Percentiles rank a stretch among this genome's conserved stretches.
phyloP scores from a whole-genome alignment of 2,888 invertebrate genomes.

The Scaptodrosophila latifasciaeformis region DNA sequence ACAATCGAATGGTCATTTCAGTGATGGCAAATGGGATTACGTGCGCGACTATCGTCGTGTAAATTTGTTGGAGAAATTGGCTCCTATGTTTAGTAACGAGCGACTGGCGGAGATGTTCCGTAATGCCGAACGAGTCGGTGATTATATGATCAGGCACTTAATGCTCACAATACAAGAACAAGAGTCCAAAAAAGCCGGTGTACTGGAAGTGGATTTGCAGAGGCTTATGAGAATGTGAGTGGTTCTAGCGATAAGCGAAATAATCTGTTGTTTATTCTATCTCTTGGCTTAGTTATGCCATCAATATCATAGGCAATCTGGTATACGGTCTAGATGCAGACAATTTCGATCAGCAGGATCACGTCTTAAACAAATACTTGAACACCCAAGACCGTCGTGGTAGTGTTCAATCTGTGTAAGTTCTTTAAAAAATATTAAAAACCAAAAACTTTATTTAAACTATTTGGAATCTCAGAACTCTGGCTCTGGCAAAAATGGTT shows the following conservation, averaged over 20 bases:
- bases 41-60: slow-evolving; percentile 78
- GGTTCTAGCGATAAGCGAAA: too few species aligned
- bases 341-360: slow-evolving; percentile 68
- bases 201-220: slow-evolving; percentile 52
- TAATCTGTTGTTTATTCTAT: too few species aligned
- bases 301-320: slow-evolving; percentile 75
- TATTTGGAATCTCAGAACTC: too few species aligned
- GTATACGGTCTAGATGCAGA: slow-evolving; percentile 76
- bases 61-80: slow-evolving; percentile 79
- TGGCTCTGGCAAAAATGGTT: slow-evolving; percentile 47
- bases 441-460: too few species aligned
- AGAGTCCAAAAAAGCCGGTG: slow-evolving; percentile 52
- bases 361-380: slow-evolving; percentile 56
- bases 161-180: slow-evolving; percentile 42
- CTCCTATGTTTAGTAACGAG: slow-evolving; percentile 80
- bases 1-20: slow-evolving; percentile 80
- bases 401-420: too few species aligned
- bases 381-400: too few species aligned
- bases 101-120: slow-evolving; percentile 81
- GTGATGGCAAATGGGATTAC: slow-evolving; percentile 79
- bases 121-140: slow-evolving; percentile 78
- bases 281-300: slow-evolving; percentile 75
- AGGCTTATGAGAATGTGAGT: slow-evolving; percentile 60
- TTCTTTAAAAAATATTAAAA: too few species aligned
- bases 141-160: slow-evolving; percentile 76